Evolutionary conservation across 2,888 invertebrate genomes (phyloP).

Genomic region (Harpalus rubripes): DNA sequence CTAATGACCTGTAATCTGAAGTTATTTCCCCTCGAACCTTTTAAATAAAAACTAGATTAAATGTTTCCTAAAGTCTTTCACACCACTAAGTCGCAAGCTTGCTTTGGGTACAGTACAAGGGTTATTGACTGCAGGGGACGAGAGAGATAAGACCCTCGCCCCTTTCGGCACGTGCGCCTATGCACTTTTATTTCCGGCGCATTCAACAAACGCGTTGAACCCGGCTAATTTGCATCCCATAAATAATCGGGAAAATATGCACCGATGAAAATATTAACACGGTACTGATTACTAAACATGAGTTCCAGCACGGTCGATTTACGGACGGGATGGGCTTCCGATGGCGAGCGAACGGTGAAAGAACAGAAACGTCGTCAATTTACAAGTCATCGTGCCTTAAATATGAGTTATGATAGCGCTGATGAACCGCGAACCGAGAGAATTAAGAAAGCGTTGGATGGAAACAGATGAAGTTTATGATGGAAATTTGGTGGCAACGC

Average conservation of each 20-base stretch:
- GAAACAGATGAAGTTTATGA: conserved; percentile 59
- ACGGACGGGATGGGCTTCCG: conserved; percentile 3
- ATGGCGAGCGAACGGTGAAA: conserved; percentile 30
- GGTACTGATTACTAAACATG: conserved; percentile 61
- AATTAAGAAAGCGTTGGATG: conserved; percentile 60
- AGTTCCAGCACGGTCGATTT: conserved; percentile 54
- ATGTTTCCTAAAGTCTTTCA: conserved; percentile 42
- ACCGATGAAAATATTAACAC: conserved; percentile 54
- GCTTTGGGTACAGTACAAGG: conserved; percentile 6
- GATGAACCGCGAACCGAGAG: conserved; percentile 56
- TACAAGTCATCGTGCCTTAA: conserved; percentile 50
- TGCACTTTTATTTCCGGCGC: conserved; percentile 56
- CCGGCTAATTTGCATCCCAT: conserved; percentile 56
- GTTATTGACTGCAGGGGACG: conserved; percentile 30
- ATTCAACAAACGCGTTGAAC: conserved; percentile 32
- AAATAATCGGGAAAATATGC: conserved; percentile 58
- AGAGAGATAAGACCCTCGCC: conserved; percentile 12
- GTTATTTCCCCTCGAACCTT: conserved; percentile 23
- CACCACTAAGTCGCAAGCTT: conserved; percentile 14
- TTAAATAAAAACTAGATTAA: conserved; percentile 35
- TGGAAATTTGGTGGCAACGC: conserved; percentile 39
- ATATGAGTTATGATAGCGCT: conserved; percentile 54
- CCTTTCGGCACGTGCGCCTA: conserved; percentile 37
- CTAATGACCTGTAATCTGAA: conserved; percentile 44
- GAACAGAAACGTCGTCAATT: conserved; percentile 50